These are phyloP conservation scores for Megalonaias nervosa DNA, from an alignment of 1,140 invertebrate species.

Conservation along the genomic window DNA sequence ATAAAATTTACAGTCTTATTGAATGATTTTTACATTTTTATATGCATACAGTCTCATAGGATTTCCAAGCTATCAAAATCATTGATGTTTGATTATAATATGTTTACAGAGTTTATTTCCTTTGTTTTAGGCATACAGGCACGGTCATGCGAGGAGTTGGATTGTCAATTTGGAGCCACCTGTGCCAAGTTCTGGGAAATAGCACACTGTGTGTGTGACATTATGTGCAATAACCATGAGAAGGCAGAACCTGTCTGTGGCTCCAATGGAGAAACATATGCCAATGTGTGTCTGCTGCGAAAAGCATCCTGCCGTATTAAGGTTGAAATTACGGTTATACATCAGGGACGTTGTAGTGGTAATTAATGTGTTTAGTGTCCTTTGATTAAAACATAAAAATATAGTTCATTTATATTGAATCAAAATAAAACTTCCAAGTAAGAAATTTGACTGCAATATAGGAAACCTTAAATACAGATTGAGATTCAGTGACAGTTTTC, in stretches of 20 bases:
- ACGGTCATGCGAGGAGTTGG: constrained; percentile 15
- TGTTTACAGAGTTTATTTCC: not conserved
- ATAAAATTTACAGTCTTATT: no score
- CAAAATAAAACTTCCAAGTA: no score
- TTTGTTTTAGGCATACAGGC: constrained; percentile 4
- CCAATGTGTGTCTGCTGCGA: constrained; percentile 19
- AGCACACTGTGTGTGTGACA: constrained; percentile 23
- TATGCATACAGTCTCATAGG: no score
- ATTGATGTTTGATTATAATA: no score
- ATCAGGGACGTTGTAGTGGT: constrained; percentile 24
- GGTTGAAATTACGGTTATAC: constrained; percentile 1
- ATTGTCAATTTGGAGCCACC: constrained; percentile 21
- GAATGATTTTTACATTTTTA: no score
- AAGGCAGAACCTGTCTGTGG: constrained; percentile 12
- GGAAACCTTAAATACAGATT: no score
- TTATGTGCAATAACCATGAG: constrained; percentile 1
- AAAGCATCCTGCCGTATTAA: constrained; percentile 18
- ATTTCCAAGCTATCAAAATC: no score
- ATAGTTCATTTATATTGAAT: no score
- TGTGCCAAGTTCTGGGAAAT: not conserved
- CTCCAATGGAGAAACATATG: constrained; percentile 18
- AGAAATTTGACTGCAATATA: no score
- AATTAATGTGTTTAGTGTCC: not conserved
- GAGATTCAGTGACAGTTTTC: no score
- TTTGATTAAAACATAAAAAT: no score